These are phyloP conservation scores for Macaca mulatta DNA, from an alignment of 2,113 vertebrate genomes.

Conservation along the genomic window DNA sequence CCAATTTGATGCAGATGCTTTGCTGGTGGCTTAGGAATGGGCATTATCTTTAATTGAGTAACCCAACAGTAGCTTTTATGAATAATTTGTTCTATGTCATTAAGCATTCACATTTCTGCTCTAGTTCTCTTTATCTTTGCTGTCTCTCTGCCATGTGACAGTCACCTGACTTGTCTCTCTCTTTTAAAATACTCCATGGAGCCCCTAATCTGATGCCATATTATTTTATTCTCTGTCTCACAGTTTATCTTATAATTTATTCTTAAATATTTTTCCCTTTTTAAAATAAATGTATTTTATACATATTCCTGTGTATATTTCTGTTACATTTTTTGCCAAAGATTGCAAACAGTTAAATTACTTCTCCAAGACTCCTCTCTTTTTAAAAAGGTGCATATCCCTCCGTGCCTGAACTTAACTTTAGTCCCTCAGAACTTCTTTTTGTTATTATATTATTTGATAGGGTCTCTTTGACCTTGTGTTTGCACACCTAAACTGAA, in stretches of 20 bases:
- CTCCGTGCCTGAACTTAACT: not conserved
- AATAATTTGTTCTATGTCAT: constrained; percentile 67
- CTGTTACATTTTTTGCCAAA: not conserved
- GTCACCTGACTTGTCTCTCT: not conserved
- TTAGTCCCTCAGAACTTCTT: not conserved
- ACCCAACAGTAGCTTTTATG: constrained; percentile 18
- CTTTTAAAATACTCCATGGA: not conserved
- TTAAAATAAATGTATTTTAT: not conserved
- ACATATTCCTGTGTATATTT: not conserved
- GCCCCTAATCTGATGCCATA: not conserved
- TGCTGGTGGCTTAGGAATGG: constrained; percentile 4
- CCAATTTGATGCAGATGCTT: not conserved
- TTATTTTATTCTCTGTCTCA: not conserved
- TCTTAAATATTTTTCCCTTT: not conserved
- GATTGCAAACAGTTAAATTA: not conserved
- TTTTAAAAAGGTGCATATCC: not conserved
- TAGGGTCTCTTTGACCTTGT: not conserved
- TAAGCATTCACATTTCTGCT: constrained; percentile 65
- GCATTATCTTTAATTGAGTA: not conserved
- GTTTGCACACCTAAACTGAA: not conserved
- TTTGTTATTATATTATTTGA: not conserved
- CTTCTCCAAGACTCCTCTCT: not conserved
- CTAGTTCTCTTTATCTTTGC: constrained; percentile 47
- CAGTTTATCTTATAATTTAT: not conserved
- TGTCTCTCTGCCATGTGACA: not conserved